Percentiles rank a stretch among this genome's conserved stretches.
Evolutionary conservation across 35 echinoderm and acorn worm species (phyloP).

Genomic region (Apostichopus californicus): DNA sequence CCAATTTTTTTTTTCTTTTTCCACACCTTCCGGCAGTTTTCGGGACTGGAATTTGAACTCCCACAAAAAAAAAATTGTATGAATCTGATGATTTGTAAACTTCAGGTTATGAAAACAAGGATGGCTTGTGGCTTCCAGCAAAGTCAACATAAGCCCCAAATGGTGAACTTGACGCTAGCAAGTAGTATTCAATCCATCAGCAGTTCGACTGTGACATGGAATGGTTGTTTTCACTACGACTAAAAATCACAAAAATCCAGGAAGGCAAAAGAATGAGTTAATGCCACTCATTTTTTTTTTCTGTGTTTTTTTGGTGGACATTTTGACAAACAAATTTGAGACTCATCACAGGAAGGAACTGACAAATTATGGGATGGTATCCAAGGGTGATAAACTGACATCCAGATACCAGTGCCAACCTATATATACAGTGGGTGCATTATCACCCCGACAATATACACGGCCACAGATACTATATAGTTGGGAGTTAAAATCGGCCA

Average conservation of each 20-base stretch:
- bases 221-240: background rate
- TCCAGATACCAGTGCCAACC: background rate
- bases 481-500: too few species aligned
- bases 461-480: too few species aligned
- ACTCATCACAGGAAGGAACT: background rate
- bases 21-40: constrained; percentile 29
- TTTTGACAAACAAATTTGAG: constrained; percentile 19
- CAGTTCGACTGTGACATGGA: background rate
- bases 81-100: constrained; percentile 30
- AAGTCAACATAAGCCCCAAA: constrained; percentile 16
- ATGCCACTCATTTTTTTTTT: too few species aligned
- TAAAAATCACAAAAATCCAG: background rate
- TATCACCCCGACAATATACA: background rate
- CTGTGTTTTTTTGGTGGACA: background rate
- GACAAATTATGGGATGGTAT: background rate
- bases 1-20: background rate
- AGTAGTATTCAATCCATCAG: background rate
- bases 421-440: background rate
- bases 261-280: background rate
- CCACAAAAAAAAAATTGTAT: background rate
- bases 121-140: constrained; percentile 17
- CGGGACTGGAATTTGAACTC: constrained; percentile 28
- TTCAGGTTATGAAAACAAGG: constrained; percentile 25
- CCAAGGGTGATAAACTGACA: background rate
- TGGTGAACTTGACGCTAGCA: background rate